Evolutionary conservation across 1,140 invertebrate genomes (phyloP).

Genomic region (Drosophila oshimai): DNA sequence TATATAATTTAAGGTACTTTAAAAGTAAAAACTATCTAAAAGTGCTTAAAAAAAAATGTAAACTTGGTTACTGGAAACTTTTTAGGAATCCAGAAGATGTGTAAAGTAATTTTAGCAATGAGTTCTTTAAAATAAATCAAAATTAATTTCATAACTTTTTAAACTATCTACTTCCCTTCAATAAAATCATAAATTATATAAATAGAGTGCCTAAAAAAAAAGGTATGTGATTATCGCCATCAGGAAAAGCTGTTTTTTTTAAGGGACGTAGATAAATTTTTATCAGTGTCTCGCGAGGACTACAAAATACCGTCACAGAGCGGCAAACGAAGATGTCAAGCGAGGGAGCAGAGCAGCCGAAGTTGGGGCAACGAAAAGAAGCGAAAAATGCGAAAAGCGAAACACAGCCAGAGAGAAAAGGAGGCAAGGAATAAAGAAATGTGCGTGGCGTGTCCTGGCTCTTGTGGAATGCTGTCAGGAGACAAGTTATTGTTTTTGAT

Average conservation of each 20-base stretch:
- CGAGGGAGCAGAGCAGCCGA: conserved; percentile 47
- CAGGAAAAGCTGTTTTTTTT: too few species aligned
- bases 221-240: not conserved
- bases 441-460: conserved; percentile 61
- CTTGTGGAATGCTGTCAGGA: conserved; percentile 79
- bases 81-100: too few species aligned
- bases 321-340: conserved; percentile 72
- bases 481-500: conserved; percentile 81
- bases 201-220: too few species aligned
- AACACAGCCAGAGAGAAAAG: conserved; percentile 8
- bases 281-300: conserved; percentile 11
- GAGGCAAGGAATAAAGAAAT: conserved; percentile 28
- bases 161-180: too few species aligned
- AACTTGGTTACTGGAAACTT: too few species aligned
- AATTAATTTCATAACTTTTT: too few species aligned
- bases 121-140: too few species aligned
- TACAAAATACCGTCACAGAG: conserved; percentile 43
- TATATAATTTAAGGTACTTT: too few species aligned
- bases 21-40: too few species aligned
- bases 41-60: too few species aligned
- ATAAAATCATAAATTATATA: not conserved
- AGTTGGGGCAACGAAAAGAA: conserved; percentile 18
- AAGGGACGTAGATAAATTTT: conserved; percentile 4
- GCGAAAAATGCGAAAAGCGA: conserved; percentile 32
- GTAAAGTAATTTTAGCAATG: too few species aligned